phyloP scores from a whole-genome alignment of 2,797 vertebrate species.

The Sphaeramia orbicularis region DNA sequence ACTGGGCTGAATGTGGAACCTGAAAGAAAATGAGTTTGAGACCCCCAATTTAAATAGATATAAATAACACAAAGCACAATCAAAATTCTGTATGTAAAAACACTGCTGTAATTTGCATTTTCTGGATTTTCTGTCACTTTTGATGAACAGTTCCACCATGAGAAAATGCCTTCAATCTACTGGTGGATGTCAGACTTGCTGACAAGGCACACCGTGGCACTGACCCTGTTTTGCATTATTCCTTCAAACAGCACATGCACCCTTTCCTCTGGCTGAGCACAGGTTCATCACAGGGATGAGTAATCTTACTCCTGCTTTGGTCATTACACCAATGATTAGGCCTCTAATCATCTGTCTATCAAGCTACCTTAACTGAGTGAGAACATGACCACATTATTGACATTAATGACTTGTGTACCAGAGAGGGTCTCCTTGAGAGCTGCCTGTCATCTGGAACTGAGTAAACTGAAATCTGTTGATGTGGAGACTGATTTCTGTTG shows the following conservation, averaged over 20 bases:
- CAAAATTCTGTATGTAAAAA: too few relatives aligned
- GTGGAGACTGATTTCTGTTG: slow-evolving; percentile 37
- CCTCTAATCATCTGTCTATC: slow-evolving; percentile 41
- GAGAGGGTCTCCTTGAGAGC: background rate
- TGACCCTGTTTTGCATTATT: slow-evolving; percentile 52
- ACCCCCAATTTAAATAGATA: too few relatives aligned
- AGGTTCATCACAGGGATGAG: slow-evolving; percentile 42
- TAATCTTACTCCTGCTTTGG: slow-evolving; percentile 27
- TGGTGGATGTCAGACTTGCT: slow-evolving; percentile 40
- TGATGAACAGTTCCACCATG: slow-evolving; percentile 25
- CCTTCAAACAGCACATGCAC: background rate
- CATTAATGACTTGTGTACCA: slow-evolving; percentile 17
- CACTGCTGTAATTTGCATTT: background rate
- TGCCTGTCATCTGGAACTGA: slow-evolving; percentile 5
- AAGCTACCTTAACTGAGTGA: slow-evolving; percentile 27
- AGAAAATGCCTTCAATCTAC: slow-evolving; percentile 13
- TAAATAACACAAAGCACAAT: too few relatives aligned
- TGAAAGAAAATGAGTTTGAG: too few relatives aligned
- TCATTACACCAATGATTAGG: slow-evolving; percentile 30
- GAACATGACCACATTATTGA: slow-evolving; percentile 28
- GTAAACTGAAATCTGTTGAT: background rate
- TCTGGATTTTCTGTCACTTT: background rate
- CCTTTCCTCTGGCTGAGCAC: background rate
- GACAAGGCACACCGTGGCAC: slow-evolving; percentile 35
- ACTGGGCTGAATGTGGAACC: too few relatives aligned